phyloP scores from a whole-genome alignment of 2,888 invertebrate genomes.

The Oscheius sp. region DNA sequence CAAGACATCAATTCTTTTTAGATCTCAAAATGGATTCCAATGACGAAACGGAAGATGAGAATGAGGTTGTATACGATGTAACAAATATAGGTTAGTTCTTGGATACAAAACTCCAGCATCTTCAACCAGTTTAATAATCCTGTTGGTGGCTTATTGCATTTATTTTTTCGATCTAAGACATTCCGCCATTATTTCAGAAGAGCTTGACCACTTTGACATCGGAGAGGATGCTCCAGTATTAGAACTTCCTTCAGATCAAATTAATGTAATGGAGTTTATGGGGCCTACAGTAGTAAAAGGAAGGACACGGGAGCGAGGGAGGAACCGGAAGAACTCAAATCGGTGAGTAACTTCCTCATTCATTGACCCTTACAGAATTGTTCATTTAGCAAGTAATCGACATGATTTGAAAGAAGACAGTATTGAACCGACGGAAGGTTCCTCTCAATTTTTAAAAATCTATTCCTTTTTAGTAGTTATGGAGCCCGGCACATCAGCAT shows the following conservation, averaged over 20 bases:
- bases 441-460: background rate
- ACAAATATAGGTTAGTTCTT: constrained; percentile 27
- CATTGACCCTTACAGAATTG: background rate
- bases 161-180: too few species aligned
- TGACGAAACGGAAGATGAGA: background rate
- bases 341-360: background rate
- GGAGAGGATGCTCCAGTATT: constrained; percentile 35
- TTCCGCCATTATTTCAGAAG: constrained; percentile 39
- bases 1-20: background rate
- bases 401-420: background rate
- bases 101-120: too few species aligned
- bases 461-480: constrained; percentile 3
- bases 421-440: background rate
- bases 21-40: background rate
- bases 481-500: constrained; percentile 10
- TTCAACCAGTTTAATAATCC: too few species aligned
- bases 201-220: constrained; percentile 47
- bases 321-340: background rate
- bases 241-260: constrained; percentile 39
- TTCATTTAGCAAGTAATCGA: constrained; percentile 1
- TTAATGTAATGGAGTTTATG: constrained; percentile 28
- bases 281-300: background rate
- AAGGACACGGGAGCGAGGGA: background rate
- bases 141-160: background rate
- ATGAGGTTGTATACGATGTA: constrained; percentile 30